Percentiles rank a stretch among this genome's conserved stretches.
These are phyloP conservation scores for Ormyrus nitidulus DNA, from an alignment of 2,888 invertebrate species.

Conservation along the genomic window DNA sequence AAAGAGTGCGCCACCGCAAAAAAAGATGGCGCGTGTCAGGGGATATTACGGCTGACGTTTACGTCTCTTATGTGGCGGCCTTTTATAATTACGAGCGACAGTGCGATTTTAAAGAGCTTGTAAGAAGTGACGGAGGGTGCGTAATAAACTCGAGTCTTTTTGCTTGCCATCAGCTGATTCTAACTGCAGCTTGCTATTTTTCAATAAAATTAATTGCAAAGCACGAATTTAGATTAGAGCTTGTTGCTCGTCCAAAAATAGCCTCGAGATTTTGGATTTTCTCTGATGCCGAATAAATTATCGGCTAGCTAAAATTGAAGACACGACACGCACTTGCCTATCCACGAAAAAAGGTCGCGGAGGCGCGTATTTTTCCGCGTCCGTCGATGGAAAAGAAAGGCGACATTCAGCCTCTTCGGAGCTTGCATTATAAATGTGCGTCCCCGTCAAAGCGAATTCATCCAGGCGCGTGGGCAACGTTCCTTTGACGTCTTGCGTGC, in stretches of 20 bases:
- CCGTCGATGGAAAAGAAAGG: no score
- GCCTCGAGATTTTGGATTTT: conserved; percentile 5
- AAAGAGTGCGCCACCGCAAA: conserved; percentile 41
- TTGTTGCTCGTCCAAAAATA: no score
- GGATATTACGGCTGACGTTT: conserved; percentile 68
- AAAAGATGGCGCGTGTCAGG: conserved; percentile 63
- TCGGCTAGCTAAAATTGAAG: no score
- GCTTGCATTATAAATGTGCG: conserved; percentile 56
- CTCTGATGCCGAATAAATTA: no score
- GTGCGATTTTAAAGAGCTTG: conserved; percentile 26
- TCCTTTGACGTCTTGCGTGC: conserved; percentile 44
- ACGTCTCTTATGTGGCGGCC: conserved; percentile 64
- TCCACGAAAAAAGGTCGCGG: neutral
- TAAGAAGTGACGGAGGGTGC: conserved; percentile 61
- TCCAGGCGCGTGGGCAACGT: conserved; percentile 38
- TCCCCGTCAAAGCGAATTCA: conserved; percentile 49
- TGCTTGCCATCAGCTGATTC: conserved; percentile 25
- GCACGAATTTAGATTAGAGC: no score
- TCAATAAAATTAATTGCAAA: neutral
- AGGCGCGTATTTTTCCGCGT: neutral
- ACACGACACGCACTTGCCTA: no score
- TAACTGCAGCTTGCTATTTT: neutral
- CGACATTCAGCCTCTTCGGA: conserved; percentile 23
- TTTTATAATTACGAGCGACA: conserved; percentile 38
- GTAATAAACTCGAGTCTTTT: conserved; percentile 61